Conservation (phyloP, 2,888 invertebrate species). For the Patella pellucida region DNA sequence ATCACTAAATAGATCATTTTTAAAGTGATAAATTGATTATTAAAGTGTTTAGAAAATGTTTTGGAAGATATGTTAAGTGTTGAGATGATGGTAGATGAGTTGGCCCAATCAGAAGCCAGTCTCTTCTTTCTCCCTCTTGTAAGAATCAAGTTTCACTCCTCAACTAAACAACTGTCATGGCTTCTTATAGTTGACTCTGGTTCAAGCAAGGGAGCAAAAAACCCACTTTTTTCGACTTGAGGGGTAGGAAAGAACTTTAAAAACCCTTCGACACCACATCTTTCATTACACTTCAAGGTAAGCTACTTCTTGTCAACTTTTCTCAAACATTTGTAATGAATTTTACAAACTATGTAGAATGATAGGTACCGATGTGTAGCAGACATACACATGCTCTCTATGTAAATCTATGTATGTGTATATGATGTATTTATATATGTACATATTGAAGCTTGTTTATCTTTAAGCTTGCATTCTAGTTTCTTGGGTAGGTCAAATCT, state of each 20-base stretch:
- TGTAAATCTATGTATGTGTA: neutral
- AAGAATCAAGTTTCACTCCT: slow-evolving; percentile 5
- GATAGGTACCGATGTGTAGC: neutral
- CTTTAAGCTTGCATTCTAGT: slow-evolving; percentile 1
- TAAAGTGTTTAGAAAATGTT: slow-evolving; percentile 10
- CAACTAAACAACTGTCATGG: slow-evolving; percentile 9
- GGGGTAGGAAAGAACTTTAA: slow-evolving; percentile 11
- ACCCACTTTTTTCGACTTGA: slow-evolving; percentile 11
- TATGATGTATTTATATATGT: neutral
- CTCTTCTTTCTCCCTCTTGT: slow-evolving; percentile 6
- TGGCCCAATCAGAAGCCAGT: slow-evolving; percentile 4
- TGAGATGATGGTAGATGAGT: slow-evolving; percentile 9
- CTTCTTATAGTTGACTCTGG: slow-evolving; percentile 12
- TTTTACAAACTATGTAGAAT: neutral
- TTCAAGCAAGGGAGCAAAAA: slow-evolving; percentile 11
- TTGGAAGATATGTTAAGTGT: slow-evolving; percentile 7
- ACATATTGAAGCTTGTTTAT: neutral
- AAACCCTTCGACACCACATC: slow-evolving; percentile 3
- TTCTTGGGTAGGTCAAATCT: neutral
- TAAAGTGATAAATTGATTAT: neutral
- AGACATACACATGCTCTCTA: neutral
- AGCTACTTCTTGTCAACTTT: slow-evolving; percentile 1
- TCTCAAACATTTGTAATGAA: neutral
- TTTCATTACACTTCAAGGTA: neutral
- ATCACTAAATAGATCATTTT: neutral